Conservation (phyloP, 1,140 invertebrate species). For the Pachypsylla venusta region DNA sequence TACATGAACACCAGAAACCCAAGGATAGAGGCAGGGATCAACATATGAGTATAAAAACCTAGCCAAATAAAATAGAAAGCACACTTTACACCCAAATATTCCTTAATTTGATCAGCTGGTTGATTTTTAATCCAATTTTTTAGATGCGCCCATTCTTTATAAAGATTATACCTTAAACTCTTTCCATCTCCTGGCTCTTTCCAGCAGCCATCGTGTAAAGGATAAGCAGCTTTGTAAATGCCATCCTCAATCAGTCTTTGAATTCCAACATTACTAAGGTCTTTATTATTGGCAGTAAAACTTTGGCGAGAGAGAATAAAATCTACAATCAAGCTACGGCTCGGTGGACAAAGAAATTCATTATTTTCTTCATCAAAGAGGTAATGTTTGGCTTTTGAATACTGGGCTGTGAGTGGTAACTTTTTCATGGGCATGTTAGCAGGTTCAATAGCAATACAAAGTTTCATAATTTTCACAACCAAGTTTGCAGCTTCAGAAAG, state of each 20-base stretch:
- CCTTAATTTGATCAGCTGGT: conserved; percentile 66
- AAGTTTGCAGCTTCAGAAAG: conserved; percentile 15
- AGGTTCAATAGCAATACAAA: conserved; percentile 16
- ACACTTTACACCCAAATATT: conserved; percentile 90
- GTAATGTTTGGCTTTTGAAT: conserved; percentile 15
- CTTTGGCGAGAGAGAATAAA: conserved; percentile 79
- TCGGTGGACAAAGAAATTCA: conserved; percentile 72
- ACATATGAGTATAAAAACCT: conserved; percentile 88
- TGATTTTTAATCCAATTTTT: conserved; percentile 69
- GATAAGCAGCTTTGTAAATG: conserved; percentile 71
- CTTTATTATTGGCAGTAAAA: conserved; percentile 45
- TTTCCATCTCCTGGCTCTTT: not conserved
- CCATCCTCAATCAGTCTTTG: conserved; percentile 60
- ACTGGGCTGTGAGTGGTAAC: conserved; percentile 17
- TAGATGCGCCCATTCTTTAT: conserved; percentile 71
- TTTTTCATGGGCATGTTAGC: conserved; percentile 15
- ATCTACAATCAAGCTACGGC: conserved; percentile 74
- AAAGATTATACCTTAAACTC: conserved; percentile 47
- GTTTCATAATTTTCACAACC: conserved; percentile 7
- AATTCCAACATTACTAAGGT: conserved; percentile 69
- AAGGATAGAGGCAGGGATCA: conserved; percentile 71
- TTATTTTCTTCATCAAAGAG: conserved; percentile 61
- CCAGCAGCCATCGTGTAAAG: conserved; percentile 61
- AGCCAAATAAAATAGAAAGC: conserved; percentile 92
- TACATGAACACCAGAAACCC: conserved; percentile 70